Percentiles rank a stretch among this genome's conserved stretches.
phyloP scores from a whole-genome alignment of 2,797 vertebrate species.

The Columba guinea region DNA sequence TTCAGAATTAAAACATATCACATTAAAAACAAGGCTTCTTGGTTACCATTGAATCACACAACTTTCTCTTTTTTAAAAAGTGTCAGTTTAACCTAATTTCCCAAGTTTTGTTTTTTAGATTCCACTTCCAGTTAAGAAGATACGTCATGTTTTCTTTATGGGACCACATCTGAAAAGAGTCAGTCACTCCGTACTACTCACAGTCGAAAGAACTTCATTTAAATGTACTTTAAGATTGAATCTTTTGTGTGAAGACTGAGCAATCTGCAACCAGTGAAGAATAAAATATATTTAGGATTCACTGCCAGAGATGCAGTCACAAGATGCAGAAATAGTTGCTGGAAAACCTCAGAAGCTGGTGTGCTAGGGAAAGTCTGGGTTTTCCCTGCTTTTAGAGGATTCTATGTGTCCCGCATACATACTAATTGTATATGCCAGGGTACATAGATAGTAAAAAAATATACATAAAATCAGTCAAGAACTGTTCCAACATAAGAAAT shows the following conservation, averaged over 20 bases:
- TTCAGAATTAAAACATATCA: not conserved
- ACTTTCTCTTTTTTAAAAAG: not conserved
- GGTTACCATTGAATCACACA: not conserved
- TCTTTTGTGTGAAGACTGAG: constrained; percentile 39
- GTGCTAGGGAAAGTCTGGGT: not conserved
- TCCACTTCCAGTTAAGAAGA: not conserved
- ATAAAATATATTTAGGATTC: constrained; percentile 23
- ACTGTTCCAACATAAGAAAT: not conserved
- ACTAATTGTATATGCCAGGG: not conserved
- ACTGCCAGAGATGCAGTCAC: not conserved
- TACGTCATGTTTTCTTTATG: not conserved
- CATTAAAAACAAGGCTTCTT: not conserved
- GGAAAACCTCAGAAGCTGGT: not conserved
- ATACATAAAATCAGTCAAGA: not conserved
- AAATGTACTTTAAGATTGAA: constrained; percentile 44
- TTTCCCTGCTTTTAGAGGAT: not conserved
- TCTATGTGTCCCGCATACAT: not conserved
- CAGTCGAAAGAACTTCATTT: constrained; percentile 37
- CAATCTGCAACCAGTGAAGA: constrained; percentile 16
- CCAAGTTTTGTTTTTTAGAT: not conserved
- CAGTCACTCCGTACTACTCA: not conserved
- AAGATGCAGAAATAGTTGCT: constrained; percentile 37
- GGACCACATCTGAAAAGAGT: constrained; percentile 23
- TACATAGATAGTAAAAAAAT: not conserved
- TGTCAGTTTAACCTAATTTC: not conserved